phyloP scores from a whole-genome alignment of 2,888 invertebrate genomes.

The Cactoblastis cactorum region DNA sequence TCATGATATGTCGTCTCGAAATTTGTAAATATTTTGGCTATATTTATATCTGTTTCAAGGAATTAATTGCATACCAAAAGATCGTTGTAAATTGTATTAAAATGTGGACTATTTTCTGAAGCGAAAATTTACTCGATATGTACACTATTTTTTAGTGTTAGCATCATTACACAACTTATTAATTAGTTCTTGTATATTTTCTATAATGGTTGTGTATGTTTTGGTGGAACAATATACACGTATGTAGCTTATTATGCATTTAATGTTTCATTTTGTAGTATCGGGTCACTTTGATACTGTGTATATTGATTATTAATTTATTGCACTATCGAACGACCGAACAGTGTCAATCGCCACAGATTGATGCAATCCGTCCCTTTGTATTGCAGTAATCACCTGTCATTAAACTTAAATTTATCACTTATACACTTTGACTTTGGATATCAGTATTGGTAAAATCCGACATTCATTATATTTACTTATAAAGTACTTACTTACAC shows the following conservation, averaged over 20 bases:
- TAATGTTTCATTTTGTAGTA: constrained; percentile 32
- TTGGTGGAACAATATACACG: constrained; percentile 42
- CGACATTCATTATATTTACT: not conserved
- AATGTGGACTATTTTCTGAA: constrained; percentile 53
- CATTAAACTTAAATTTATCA: too few relatives aligned
- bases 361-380: constrained; percentile 69
- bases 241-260: constrained; percentile 51
- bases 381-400: constrained; percentile 32
- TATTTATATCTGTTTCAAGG: constrained; percentile 39
- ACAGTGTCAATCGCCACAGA: constrained; percentile 33
- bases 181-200: constrained; percentile 33
- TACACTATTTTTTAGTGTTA: constrained; percentile 38
- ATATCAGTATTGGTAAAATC: not conserved
- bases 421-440: not conserved
- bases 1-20: constrained; percentile 23
- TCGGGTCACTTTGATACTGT: constrained; percentile 9
- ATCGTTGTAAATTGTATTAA: constrained; percentile 44
- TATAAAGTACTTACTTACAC: constrained; percentile 3
- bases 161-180: constrained; percentile 29
- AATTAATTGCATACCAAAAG: constrained; percentile 48
- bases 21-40: constrained; percentile 50
- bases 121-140: constrained; percentile 34
- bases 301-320: not conserved
- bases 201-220: constrained; percentile 53
- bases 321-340: constrained; percentile 22